Percentiles rank a stretch among this genome's conserved stretches.
These are phyloP conservation scores for Diploptera punctata DNA, from an alignment of 2,888 invertebrate genomes.

Conservation along the genomic window DNA sequence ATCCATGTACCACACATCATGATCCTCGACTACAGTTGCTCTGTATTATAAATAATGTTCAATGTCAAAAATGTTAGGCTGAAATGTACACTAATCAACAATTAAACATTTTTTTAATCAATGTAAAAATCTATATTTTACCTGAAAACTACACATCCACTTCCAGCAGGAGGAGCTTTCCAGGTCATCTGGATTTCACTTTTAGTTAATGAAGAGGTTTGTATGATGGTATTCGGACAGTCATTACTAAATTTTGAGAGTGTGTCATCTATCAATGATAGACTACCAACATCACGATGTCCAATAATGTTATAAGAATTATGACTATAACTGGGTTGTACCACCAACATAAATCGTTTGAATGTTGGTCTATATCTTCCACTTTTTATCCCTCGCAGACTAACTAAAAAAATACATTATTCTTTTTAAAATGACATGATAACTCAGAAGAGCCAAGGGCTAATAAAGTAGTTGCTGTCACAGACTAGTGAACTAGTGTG, in stretches of 20 bases:
- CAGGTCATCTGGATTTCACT: constrained; percentile 73
- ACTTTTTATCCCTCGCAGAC: constrained; percentile 52
- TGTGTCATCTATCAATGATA: constrained; percentile 53
- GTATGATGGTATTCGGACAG: constrained; percentile 78
- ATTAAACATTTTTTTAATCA: too few species aligned
- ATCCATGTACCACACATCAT: constrained; percentile 82
- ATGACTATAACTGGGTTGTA: constrained; percentile 44
- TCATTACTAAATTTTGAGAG: constrained; percentile 53
- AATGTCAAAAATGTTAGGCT: too few species aligned
- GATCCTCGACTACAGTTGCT: constrained; percentile 77
- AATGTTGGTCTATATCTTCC: constrained; percentile 51
- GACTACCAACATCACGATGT: constrained; percentile 48
- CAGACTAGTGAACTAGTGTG: too few species aligned
- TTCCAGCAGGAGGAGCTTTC: constrained; percentile 80
- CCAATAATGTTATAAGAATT: constrained; percentile 36
- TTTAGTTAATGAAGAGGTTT: constrained; percentile 80
- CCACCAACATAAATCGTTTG: constrained; percentile 57
- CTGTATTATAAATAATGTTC: constrained; percentile 55
- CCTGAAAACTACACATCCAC: constrained; percentile 81
- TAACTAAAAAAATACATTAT: constrained; percentile 49
- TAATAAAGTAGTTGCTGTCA: too few species aligned
- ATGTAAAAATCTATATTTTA: constrained; percentile 50
- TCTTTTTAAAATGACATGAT: too few species aligned
- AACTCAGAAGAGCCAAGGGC: too few species aligned
- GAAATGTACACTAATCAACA: too few species aligned